Conservation (phyloP, 2,797 vertebrate species). For the Pangasius djambal region DNA sequence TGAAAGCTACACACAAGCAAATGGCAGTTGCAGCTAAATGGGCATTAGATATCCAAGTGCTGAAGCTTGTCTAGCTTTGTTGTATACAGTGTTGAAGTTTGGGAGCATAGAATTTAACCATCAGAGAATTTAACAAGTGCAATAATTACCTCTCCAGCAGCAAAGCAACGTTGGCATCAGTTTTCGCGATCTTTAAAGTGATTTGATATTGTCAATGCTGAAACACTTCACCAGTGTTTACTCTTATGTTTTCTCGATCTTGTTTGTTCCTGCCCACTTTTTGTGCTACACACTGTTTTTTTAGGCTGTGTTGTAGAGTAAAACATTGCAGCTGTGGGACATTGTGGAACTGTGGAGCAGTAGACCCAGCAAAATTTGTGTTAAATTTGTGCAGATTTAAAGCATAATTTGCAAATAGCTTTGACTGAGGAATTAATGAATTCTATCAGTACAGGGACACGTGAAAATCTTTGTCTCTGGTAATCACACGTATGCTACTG, state of each 20-base stretch:
- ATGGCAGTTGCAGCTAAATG: neutral
- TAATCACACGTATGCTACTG: neutral
- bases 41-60: neutral
- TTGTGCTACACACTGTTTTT: neutral
- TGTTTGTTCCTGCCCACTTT: neutral
- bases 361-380: neutral
- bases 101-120: neutral
- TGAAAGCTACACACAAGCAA: neutral
- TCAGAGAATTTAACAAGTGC: neutral
- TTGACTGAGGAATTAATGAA: neutral
- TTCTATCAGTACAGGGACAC: neutral
- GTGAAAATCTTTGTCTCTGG: neutral
- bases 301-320: neutral
- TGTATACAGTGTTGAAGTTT: neutral
- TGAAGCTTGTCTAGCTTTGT: neutral
- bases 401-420: neutral
- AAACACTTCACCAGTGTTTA: neutral
- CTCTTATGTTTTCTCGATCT: neutral
- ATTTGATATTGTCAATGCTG: neutral
- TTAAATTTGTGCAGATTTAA: too few species aligned
- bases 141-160: neutral
- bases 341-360: neutral
- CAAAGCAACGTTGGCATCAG: too few species aligned
- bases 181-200: neutral
- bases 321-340: neutral